phyloP scores from a whole-genome alignment of 2,113 vertebrate species.

The Eurystomus gularis region DNA sequence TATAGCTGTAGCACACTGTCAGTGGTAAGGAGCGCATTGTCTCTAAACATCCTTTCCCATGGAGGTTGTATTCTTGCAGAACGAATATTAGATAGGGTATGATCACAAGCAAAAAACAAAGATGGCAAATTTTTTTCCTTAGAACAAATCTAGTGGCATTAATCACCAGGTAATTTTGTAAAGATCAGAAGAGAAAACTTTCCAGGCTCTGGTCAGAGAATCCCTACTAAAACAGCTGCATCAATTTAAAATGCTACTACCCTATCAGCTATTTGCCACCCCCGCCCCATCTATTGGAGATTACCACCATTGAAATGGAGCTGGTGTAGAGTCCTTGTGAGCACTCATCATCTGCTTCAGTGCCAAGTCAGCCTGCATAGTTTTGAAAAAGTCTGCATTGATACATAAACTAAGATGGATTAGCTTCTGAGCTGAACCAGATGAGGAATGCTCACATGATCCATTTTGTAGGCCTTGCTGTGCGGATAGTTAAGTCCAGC shows the following conservation, averaged over 20 bases:
- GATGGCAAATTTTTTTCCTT: neutral
- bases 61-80: neutral
- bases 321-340: neutral
- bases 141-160: neutral
- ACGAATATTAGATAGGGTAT: neutral
- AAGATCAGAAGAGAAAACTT: neutral
- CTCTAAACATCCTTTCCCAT: neutral
- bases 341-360: neutral
- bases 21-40: neutral
- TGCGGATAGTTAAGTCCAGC: neutral
- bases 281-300: neutral
- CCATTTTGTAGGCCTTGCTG: neutral
- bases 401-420: neutral
- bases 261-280: neutral
- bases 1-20: neutral
- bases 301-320: neutral
- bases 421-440: neutral
- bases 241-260: neutral
- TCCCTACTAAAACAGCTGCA: neutral
- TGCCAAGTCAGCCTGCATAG: neutral
- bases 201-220: neutral
- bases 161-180: neutral
- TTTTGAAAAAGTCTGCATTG: neutral
- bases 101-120: fast-evolving
- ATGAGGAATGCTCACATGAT: neutral